Base-by-base conservation (phyloP, 2,888 invertebrate species). In the Himalopsyche tibetana region DNA sequence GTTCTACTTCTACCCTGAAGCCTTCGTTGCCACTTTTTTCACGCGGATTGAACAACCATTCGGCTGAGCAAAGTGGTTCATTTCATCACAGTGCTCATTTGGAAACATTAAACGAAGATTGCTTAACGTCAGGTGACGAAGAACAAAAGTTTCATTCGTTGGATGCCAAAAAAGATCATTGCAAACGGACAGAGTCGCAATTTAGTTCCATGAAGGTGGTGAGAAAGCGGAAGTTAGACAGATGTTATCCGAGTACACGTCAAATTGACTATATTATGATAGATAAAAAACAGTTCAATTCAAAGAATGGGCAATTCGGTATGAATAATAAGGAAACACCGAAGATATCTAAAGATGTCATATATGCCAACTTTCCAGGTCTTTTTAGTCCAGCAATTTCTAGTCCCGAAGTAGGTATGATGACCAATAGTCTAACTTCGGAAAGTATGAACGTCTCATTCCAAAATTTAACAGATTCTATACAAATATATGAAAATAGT, bases 401-500 rank as follows among this genome's bases (percentile, higher is more conserved):
- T 9, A 80, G 81, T 9, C 69, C 84, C 19, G 85, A 80, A 69
- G 69, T 55, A 51, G 83, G 55, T 45, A n/a, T 84, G 83, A 45
- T 45, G 11, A 79, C 56, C 9, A 85, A 83, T 45, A 86, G 84
- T 84, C 38, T 87, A 17, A 55, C 80, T 2, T 45, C 84, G 5
- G 87, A 88, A 55, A 82, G 82, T 36, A 84, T 87, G 80, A 86
- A 88, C 56, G 85, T 74, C 5, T 87, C 93, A 87, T 95, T 95
- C 90, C 94, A 95, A 90, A 95, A 95, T 90, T 91, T 95, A 85
- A 95, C 94, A 79, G 95, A 95, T 90, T 95, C 95, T 19, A 95
- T 95, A 88, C 95, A 95, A 91, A 94, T 95, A 45, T 94, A 94
- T 88, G 95, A 95, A 90, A 93, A 94, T 88, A 92, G 91, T 82